Base-by-base conservation (phyloP, 1,140 invertebrate genomes). In the Brachionus paranguensis region DNA sequence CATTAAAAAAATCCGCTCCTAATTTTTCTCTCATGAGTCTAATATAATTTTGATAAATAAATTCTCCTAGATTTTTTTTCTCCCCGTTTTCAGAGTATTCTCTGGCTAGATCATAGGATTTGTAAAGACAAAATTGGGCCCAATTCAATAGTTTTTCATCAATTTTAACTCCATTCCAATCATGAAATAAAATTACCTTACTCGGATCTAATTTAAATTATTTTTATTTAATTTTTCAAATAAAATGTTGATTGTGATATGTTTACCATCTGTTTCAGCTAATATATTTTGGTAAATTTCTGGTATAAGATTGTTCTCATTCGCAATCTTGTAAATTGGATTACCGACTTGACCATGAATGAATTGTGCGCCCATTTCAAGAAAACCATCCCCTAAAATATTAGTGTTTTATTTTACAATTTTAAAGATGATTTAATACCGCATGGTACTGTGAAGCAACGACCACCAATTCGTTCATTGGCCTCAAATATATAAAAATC, bases 311-410 rank as follows among this genome's bases (percentile, higher is more conserved):
- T 88, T 85, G 84, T 90, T 88, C 72, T 88, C 85, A 84, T 87
- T 86, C 7, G 89, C 89, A 20, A 90, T 87, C 83, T 88, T 86
- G 84, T 86, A 90, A 65, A 90, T 89, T 43, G 88, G 89, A 84
- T 90, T 90, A 41, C 85, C 84, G 43, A 89, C 87, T 45, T 89
- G 87, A 1, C 89, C 89, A 85, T 90, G 89, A 74, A 90, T 89
- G 87, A 87, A 90, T 41, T 81, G 78, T 24, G 78, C 78, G 2
- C 78, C 78, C 41, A 81, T 33, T 47, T 81, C 78, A 12, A 81
- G 14, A 29, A 64, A 81, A 12, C 53, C 43, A 5, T 64, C 24
- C 4, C 11, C 78, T 76, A 14, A 50, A 76, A 76, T 50, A 10
- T 11, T 7, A 27, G 10, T 37, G 33, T 37, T 37, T 37, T 37